Evolutionary conservation across 2,113 vertebrate species (phyloP), one percentile per base, ranked within the genome.

Genomic region (Willisornis vidua): DNA sequence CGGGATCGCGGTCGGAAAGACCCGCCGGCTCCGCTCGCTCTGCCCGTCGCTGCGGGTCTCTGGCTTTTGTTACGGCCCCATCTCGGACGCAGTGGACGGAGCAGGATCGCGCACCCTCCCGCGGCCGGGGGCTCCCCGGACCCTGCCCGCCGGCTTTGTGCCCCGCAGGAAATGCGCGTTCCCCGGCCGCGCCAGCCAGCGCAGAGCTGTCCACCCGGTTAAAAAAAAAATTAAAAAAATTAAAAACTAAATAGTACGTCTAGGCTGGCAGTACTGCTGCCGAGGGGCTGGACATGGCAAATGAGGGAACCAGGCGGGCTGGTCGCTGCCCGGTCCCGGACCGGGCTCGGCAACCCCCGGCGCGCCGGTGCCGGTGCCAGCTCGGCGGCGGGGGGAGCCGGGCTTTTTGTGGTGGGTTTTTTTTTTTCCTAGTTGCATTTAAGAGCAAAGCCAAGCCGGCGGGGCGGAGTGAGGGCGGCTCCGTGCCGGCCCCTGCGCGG

Each of bases 11-110:
- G 92, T 80, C 90, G 48, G 91, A 87, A 81, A 77, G 89, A 86
- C 74, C 79, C 88, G 85, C 73, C 73, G 85, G 82, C 52, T 29
- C 61, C 66, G 61, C 51, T 89, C 75, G 39, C 79, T 55, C 71
- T 94, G 89, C 89, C 90, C 80, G 76, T 45, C 52, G 59, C 90
- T 73, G 82, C 73, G 51, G 85, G 76, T 83, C 90, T 86, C 85
- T 79, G 92, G 96, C 96, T 97, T 96, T 96, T 96, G 96, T 97
- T 95, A 85, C 22, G 75, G 92, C 96, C 68, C 73, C 74, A 70
- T 72, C 82, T 90, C 57, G 88, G 89, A 85, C 87, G 94, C 91
- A 66, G 54, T 62, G 94, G 78, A 89, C 88, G 78, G 91, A 94
- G 90, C 87, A 71, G 85, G 74, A 92, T 86, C 85, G 81, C 74